Conservation (phyloP, 1,140 invertebrate genomes). For the Latrodectus geometricus region DNA sequence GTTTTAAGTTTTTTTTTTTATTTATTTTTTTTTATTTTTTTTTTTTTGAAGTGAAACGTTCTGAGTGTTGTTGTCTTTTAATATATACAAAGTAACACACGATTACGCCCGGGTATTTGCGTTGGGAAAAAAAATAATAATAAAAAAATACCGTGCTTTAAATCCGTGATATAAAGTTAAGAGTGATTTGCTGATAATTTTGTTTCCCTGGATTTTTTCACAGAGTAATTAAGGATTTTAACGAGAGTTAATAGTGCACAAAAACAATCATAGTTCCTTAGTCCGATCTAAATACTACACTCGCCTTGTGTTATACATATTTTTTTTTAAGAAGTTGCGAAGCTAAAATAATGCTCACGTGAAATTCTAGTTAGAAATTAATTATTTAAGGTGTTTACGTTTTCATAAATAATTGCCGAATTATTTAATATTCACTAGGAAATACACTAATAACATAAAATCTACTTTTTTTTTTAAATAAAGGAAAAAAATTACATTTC, state of each 20-base stretch:
- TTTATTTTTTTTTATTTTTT: too few relatives aligned
- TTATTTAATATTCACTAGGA: too few relatives aligned
- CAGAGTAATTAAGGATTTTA: conserved; percentile 53
- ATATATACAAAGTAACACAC: conserved; percentile 47
- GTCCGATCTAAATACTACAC: too few relatives aligned
- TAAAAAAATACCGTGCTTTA: conserved; percentile 16
- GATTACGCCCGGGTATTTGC: conserved; percentile 40
- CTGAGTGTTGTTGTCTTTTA: conserved; percentile 37
- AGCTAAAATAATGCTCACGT: too few relatives aligned
- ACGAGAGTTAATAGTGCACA: conserved; percentile 42
- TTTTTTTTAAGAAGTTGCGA: too few relatives aligned
- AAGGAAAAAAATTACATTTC: too few relatives aligned
- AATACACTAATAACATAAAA: too few relatives aligned
- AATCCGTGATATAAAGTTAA: conserved; percentile 51
- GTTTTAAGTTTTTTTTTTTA: conserved; percentile 38
- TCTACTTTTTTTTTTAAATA: too few relatives aligned
- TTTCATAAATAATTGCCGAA: too few relatives aligned
- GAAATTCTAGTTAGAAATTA: too few relatives aligned
- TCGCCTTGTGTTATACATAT: too few relatives aligned
- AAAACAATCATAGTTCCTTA: background rate
- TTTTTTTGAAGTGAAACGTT: conserved; percentile 10
- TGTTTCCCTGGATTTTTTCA: conserved; percentile 31
- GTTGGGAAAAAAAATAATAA: conserved; percentile 12
- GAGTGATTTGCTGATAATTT: conserved; percentile 38
- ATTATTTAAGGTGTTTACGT: too few relatives aligned